Base-by-base conservation (phyloP, 2,797 vertebrate genomes). In the Urosaurus nigricauda region DNA sequence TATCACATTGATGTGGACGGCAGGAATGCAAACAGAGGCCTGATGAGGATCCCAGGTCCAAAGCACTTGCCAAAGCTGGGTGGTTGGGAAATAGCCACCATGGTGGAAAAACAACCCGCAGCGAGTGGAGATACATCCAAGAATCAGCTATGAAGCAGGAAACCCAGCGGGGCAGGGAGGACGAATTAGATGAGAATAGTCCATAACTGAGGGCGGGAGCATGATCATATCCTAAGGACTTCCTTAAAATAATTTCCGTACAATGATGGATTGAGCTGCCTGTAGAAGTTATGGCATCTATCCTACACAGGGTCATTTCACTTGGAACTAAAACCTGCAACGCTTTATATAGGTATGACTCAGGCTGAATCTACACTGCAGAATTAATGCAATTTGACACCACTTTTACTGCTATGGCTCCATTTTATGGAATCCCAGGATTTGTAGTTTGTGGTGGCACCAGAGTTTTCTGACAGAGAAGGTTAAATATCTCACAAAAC, bases 151-250 rank as follows among this genome's bases (percentile, higher is more conserved):
- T 2, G 43, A 84, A 60, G 65, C 35, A 53, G 75, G 65, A 88
- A 43, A 9, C 16, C 85, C 32, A 51, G 89, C 92, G 68, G 88
- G 3, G 58, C 35, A 92, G 92, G 35, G 16, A 37, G 65, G 75
- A 82, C 16, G 24, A 56, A 65, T 65, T 81, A 93, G 92, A 91
- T 91, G 89, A 65, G 92, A 83, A 83, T 24, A 21, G 68, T 74
- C 32, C 58, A 75, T 17, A 37, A 47, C 2, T 9, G 53, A 24
- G 3, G 1, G 26, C 32, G 14, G 35, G 37, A 51, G 40, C 6
- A 3, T 37, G 60, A 63, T 51, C 19, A 26, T 12, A 4, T 79
- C 32, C 65, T 81, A 43, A 58, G 51, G 65, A 84, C 51, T 47
- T 80, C 51, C 75, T 21, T 77, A 16, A 19, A 56, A 75, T 29